Percentiles rank a stretch among this genome's conserved stretches.
Evolutionary conservation across 2,113 vertebrate species (phyloP).

Genomic region (Aspidoscelis tigris): DNA sequence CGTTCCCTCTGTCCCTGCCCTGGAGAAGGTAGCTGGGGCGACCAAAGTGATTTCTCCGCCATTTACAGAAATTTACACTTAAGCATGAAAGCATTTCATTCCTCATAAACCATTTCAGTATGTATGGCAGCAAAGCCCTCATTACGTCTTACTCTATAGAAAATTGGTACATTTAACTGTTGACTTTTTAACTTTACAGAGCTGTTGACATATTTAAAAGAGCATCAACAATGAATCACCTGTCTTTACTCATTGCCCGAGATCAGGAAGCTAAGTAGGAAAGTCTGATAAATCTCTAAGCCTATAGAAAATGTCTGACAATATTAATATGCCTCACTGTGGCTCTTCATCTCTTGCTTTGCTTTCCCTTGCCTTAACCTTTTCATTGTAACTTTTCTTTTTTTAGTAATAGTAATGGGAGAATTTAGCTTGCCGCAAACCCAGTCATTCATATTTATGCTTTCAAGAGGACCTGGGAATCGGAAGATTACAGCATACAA

Average conservation of each 20-base stretch:
- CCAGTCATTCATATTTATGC: no score
- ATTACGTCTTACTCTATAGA: not conserved
- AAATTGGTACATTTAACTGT: not conserved
- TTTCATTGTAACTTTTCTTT: no score
- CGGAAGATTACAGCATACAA: no score
- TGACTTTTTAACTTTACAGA: constrained; percentile 65
- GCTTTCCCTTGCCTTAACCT: no score
- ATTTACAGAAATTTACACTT: not conserved
- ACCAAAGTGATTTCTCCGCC: no score
- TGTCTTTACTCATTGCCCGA: constrained; percentile 83
- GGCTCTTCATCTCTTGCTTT: no score
- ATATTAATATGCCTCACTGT: not conserved
- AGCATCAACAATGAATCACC: constrained; percentile 86
- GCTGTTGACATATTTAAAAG: constrained; percentile 85
- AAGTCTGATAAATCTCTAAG: not conserved
- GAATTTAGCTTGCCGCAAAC: no score
- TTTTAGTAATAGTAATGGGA: no score
- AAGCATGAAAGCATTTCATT: not conserved
- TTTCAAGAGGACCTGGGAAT: no score
- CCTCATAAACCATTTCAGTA: not conserved
- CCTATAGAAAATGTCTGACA: not conserved
- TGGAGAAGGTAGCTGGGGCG: no score
- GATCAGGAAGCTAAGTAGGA: constrained; percentile 86
- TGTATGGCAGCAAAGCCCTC: not conserved
- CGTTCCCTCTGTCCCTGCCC: no score